Evolutionary conservation across 2,888 invertebrate species (phyloP).

Genomic region (Priocnemis perturbator): DNA sequence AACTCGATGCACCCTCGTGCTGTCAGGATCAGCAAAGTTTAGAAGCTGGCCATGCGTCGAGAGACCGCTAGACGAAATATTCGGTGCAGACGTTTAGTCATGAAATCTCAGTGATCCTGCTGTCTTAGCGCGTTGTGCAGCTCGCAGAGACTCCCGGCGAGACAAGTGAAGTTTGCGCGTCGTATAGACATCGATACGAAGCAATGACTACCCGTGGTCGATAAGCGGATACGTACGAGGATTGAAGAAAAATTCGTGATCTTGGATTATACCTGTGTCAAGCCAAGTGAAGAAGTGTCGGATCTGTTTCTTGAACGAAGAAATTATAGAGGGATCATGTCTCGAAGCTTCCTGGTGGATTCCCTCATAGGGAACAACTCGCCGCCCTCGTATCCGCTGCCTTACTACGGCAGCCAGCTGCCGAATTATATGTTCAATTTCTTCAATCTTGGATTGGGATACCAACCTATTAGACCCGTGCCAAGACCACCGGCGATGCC

Average conservation of each 20-base stretch:
- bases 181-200: too few species aligned
- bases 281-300: neutral
- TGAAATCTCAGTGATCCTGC: too few species aligned
- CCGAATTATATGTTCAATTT: slow-evolving; percentile 74
- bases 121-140: neutral
- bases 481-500: slow-evolving; percentile 63
- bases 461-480: slow-evolving; percentile 70
- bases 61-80: too few species aligned
- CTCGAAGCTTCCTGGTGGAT: slow-evolving; percentile 88
- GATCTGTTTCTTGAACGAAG: neutral
- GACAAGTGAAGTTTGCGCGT: too few species aligned
- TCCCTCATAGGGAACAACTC: slow-evolving; percentile 83
- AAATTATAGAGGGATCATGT: slow-evolving; percentile 77
- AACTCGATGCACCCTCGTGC: slow-evolving; percentile 58
- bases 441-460: slow-evolving; percentile 70
- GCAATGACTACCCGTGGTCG: too few species aligned
- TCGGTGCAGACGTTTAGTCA: too few species aligned
- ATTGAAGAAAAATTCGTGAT: too few species aligned
- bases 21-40: slow-evolving; percentile 10
- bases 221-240: too few species aligned
- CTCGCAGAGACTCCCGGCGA: neutral
- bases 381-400: slow-evolving; percentile 75
- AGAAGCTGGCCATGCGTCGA: too few species aligned
- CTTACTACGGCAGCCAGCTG: slow-evolving; percentile 73
- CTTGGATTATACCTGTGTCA: neutral